phyloP scores from a whole-genome alignment of 2,888 invertebrate species.

The Selenia dentaria region DNA sequence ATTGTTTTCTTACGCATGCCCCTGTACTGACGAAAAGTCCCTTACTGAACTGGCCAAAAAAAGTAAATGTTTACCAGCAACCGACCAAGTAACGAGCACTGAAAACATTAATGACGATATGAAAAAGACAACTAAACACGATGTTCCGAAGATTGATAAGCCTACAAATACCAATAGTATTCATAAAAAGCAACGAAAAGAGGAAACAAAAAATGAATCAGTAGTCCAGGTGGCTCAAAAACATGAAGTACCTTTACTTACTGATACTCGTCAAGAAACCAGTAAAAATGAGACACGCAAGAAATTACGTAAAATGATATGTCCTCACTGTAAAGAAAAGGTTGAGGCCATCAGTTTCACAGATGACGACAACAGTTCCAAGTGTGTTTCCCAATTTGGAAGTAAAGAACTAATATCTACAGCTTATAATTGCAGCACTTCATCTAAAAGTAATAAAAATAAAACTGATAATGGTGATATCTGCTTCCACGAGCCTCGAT shows the following conservation, averaged over 20 bases:
- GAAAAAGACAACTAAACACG: conserved; percentile 39
- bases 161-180: conserved; percentile 43
- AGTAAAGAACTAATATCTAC: conserved; percentile 44
- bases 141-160: conserved; percentile 45
- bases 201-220: conserved; percentile 32
- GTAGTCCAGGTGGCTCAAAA: conserved; percentile 25
- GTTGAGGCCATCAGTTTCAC: conserved; percentile 56
- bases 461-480: conserved; percentile 43
- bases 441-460: conserved; percentile 34
- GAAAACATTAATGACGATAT: conserved; percentile 32
- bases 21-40: conserved; percentile 58
- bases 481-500: conserved; percentile 62
- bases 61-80: conserved; percentile 43
- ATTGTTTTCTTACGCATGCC: conserved; percentile 67
- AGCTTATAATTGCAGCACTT: conserved; percentile 39
- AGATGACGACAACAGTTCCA: conserved; percentile 55
- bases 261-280: conserved; percentile 29
- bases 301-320: conserved; percentile 52
- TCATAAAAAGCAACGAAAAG: conserved; percentile 33
- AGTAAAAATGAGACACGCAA: conserved; percentile 39
- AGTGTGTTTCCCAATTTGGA: conserved; percentile 35
- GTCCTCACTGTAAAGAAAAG: conserved; percentile 68
- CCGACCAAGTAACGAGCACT: conserved; percentile 52
- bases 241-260: conserved; percentile 27
- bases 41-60: conserved; percentile 49